Base-by-base conservation (phyloP, 2,797 vertebrate species). In the Falco novaeseelandiae region DNA sequence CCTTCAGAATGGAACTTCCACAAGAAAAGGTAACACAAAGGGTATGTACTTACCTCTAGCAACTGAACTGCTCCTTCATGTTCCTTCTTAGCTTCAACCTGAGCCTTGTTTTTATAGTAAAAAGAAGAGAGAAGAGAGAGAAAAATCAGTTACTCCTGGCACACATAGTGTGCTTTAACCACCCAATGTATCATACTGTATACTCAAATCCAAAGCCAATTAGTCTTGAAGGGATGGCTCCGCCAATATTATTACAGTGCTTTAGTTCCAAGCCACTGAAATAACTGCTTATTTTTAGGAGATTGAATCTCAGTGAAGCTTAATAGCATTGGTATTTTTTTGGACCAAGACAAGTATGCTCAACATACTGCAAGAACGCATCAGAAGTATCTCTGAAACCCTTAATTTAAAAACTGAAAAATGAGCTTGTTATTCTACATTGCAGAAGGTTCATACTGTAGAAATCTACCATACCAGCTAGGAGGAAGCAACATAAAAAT, bases 31-130 rank as follows among this genome's bases (percentile, higher is more conserved):
- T 26, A 93, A 46, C 12, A 48, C 30, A 62, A 38, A 17, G 34
- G 15, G n/a, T 71, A 72, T 70, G 22, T 91, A 95, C 99, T 99
- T 98, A 99, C 99, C 99, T 99, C 99, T 99, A 99, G 98, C 98
- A 99, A 98, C 97, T 99, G 99, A 92, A 99, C 99, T 40, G 99
- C 99, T 10, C 99, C 99, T 97, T 99, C 99, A 98, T 99, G 99
- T 81, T 99, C 99, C 97, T 99, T 99, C 98, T 99, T 99, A 94
- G 99, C 99, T 98, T 99, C 99, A 98, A 99, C 99, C 98, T 99
- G 99, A 99, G 99, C 99, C 99, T 99, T 63, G 85, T 27, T 94
- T 92, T 93, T 15, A 93, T 71, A 25, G 66, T 32, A 3, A 22
- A 73, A 49, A 38, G 18, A 3, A 9, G 4, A 16, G 7, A 12